These are phyloP conservation scores for Tonatia bakeri DNA, from an alignment of 2,113 vertebrate genomes.

Conservation along the genomic window DNA sequence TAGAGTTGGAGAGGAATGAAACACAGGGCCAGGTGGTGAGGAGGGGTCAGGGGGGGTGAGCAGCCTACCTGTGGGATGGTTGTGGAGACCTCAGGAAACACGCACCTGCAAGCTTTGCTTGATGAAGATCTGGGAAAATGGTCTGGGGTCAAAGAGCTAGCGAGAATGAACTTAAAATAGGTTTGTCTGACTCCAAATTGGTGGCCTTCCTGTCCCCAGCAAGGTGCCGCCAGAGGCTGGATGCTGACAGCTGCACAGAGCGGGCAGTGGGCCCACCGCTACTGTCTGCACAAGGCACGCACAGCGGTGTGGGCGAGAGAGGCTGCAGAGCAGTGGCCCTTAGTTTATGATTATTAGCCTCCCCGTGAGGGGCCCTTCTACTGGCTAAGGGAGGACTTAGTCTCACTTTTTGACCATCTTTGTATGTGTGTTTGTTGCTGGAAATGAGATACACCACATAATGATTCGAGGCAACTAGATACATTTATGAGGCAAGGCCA, in stretches of 20 bases:
- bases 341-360: background rate
- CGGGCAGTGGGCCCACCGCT: background rate
- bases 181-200: background rate
- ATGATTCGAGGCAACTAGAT: background rate
- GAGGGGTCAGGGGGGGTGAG: no score
- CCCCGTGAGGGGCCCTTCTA: background rate
- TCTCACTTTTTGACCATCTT: background rate
- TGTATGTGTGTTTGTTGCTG: background rate
- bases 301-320: accelerated
- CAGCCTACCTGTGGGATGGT: no score
- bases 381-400: no score
- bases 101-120: background rate
- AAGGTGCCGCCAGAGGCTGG: background rate
- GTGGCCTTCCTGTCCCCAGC: background rate
- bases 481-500: background rate
- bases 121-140: background rate
- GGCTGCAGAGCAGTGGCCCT: background rate
- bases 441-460: background rate
- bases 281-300: background rate
- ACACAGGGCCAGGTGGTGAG: no score
- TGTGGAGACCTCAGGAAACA: background rate
- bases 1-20: background rate
- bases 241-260: background rate
- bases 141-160: background rate
- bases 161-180: background rate